Percentiles rank a stretch among this genome's conserved stretches.
These are phyloP conservation scores for Rhabdornis inornatus DNA, from an alignment of 2,113 vertebrate genomes.

Conservation along the genomic window DNA sequence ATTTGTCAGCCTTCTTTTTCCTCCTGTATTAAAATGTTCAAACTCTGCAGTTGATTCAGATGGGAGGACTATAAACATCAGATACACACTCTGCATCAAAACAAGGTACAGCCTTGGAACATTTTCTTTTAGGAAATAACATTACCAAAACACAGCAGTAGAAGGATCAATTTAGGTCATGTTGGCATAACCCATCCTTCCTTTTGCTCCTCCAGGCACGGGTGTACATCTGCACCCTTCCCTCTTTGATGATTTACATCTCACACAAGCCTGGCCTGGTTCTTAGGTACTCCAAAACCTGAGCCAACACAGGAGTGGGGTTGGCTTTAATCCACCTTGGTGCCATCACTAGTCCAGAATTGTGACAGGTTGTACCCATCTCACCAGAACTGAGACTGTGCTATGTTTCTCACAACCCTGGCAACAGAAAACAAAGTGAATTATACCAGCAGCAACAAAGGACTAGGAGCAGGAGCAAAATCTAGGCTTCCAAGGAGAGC, in stretches of 20 bases:
- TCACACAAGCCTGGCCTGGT: neutral
- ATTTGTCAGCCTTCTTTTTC: neutral
- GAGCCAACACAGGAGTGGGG: neutral
- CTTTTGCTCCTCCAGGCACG: neutral
- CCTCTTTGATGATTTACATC: neutral
- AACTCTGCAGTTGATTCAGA: neutral
- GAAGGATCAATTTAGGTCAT: neutral
- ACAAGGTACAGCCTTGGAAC: neutral
- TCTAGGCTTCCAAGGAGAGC: neutral
- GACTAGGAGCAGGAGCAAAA: neutral
- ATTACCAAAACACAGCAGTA: neutral
- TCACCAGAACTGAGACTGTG: neutral
- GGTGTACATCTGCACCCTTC: neutral
- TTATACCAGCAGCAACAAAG: neutral
- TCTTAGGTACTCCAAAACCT: neutral
- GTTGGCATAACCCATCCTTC: neutral
- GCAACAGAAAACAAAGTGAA: neutral
- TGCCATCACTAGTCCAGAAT: neutral
- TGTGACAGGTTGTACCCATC: neutral
- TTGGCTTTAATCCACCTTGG: neutral
- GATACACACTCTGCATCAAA: rapidly evolving
- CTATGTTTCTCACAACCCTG: neutral
- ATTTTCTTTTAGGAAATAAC: neutral
- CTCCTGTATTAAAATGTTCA: neutral
- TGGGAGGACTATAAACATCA: neutral